Evolutionary conservation across 1,140 invertebrate species (phyloP).

Genomic region (Drosophila pruinosa): DNA sequence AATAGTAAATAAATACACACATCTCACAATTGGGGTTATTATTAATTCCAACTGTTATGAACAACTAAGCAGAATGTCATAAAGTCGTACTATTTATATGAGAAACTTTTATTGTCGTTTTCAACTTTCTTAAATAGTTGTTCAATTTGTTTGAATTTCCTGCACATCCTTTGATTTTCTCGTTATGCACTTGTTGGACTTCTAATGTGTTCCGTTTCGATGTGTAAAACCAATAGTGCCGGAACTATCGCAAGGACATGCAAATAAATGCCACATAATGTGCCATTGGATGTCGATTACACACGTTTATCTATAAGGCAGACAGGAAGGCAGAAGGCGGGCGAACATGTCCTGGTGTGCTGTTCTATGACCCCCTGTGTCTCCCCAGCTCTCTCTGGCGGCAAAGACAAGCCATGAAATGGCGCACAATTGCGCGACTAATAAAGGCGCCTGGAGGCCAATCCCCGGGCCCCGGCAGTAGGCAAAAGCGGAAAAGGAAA

Average conservation of each 20-base stretch:
- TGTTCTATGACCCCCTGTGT: background rate
- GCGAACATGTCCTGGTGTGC: background rate
- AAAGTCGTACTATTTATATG: background rate
- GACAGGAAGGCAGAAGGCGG: background rate
- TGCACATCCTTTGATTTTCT: background rate
- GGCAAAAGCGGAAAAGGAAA: constrained; percentile 58
- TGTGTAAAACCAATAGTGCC: background rate
- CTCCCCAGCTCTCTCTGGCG: background rate
- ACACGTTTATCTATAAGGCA: constrained; percentile 52
- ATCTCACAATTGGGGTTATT: too few relatives aligned
- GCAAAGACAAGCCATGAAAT: constrained; percentile 5
- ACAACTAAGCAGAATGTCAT: too few relatives aligned
- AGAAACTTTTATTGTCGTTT: background rate
- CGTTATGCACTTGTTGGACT: constrained; percentile 18
- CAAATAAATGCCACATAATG: constrained; percentile 71
- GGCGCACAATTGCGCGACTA: constrained; percentile 40
- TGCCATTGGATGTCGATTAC: constrained; percentile 70
- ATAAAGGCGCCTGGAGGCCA: constrained; percentile 41
- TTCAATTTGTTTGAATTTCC: background rate
- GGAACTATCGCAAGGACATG: constrained; percentile 50
- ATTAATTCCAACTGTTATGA: background rate
- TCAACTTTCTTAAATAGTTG: background rate
- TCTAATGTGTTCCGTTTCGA: constrained; percentile 4
- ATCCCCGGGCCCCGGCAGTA: constrained; percentile 33
- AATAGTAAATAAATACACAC: too few relatives aligned